Evolutionary conservation across 2,888 invertebrate species (phyloP), one percentile per base, ranked within the genome.

Genomic region (Bellardia pandia): DNA sequence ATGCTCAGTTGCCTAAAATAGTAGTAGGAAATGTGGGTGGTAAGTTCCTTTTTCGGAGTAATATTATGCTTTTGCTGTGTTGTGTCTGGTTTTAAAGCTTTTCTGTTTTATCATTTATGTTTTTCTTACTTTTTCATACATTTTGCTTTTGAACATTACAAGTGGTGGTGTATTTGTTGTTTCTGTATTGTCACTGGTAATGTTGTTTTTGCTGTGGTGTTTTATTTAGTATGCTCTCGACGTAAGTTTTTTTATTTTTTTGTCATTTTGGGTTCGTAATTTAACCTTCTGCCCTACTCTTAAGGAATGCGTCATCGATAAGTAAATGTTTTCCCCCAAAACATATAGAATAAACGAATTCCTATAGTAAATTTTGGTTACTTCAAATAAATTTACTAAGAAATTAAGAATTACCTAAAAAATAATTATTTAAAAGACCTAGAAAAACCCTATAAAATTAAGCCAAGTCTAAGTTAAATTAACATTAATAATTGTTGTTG

Each of bases 271-370:
- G 37, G 37, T 77, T 90, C 88, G 89, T 90, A 90, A 89, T 90
- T 90, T 91, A 91, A 91, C 91, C 91, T 91, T 91, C 91, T 91
- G 91, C 90, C 91, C 92, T 92, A 91, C 91, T 92, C 90, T 91
- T 85, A 83, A 89, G 89, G 90, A 90, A 92, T 92, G 92, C 92
- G 92, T 92, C 92, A 92, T 92, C 92, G 90, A 90, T 87, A 87
- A 87, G 78, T 81, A 82, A 85, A 75, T 82, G 72, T 84, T 89
- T 88, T 83, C 80, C 74, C 84, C 72, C 33, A 66, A 77, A 76
- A 37, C 14, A 37, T 16, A 76, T 72, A 72, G 56, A 66, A 11
- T 76, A 60, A 76, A 79, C 58, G 75, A 37, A 2, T 37, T 6
- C 6, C 37, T 37, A 5, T 6, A 37, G 4, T 37, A 37, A 82